These are phyloP conservation scores for Pandion haliaetus DNA, from an alignment of 2,113 vertebrate genomes.

Conservation along the genomic window DNA sequence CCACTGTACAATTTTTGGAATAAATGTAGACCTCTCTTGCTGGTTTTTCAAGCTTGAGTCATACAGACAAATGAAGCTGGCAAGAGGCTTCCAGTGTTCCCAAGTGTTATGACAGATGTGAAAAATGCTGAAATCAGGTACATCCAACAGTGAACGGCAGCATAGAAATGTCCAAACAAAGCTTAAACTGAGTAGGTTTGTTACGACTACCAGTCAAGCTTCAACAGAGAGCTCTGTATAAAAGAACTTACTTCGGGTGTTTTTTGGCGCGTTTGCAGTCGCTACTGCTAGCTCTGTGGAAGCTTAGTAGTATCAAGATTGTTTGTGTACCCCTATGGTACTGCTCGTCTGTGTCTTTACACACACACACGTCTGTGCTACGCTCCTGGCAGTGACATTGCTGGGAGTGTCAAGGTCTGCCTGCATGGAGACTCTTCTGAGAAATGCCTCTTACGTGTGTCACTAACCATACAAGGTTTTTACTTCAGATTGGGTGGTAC, in stretches of 20 bases:
- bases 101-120: background rate
- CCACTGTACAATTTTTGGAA: background rate
- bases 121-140: background rate
- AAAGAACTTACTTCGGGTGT: background rate
- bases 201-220: background rate
- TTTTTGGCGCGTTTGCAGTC: background rate
- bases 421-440: background rate
- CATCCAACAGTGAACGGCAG: background rate
- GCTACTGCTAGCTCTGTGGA: background rate
- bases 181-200: background rate
- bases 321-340: background rate
- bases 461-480: background rate
- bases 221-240: background rate
- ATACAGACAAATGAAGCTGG: background rate
- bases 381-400: background rate
- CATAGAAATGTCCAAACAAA: background rate
- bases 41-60: background rate
- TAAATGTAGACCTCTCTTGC: background rate
- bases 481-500: background rate
- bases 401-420: background rate
- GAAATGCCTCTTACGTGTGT: background rate
- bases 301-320: background rate
- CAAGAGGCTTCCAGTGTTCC: background rate
- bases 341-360: background rate
- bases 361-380: rapidly evolving